Percentiles rank a stretch among this genome's conserved stretches.
Conservation (phyloP, 1,140 invertebrate genomes). For the Papilio dardanus region DNA sequence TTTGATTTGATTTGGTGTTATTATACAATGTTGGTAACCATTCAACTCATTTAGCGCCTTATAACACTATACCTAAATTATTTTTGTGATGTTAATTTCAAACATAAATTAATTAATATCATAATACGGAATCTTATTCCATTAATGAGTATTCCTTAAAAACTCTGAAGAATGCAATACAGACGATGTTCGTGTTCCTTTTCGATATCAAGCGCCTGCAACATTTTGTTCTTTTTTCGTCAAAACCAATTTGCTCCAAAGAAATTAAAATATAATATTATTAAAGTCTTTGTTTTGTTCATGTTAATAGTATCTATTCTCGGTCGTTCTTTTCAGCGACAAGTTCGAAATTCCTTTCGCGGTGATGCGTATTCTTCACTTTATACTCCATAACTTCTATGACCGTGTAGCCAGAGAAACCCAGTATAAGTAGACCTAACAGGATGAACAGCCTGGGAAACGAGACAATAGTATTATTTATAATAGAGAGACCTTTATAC, state of each 20-base stretch:
- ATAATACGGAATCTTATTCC: too few relatives aligned
- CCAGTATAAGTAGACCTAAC: conserved; percentile 87
- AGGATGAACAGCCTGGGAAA: conserved; percentile 88
- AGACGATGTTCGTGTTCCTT: too few relatives aligned
- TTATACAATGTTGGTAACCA: too few relatives aligned
- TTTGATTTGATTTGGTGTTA: too few relatives aligned
- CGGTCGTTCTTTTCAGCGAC: conserved; percentile 57
- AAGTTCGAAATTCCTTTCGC: conserved; percentile 73
- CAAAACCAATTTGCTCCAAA: background rate
- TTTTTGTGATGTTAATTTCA: too few relatives aligned
- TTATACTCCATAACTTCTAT: conserved; percentile 77
- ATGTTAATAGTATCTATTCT: conserved; percentile 36
- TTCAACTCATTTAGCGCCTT: conserved; percentile 15
- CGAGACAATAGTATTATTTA: background rate
- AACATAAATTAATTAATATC: too few relatives aligned
- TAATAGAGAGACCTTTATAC: background rate
- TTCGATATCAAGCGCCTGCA: background rate
- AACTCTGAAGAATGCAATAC: too few relatives aligned
- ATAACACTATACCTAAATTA: too few relatives aligned
- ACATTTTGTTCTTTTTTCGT: background rate
- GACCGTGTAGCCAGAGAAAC: conserved; percentile 87
- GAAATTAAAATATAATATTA: too few relatives aligned
- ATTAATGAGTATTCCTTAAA: too few relatives aligned
- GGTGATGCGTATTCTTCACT: conserved; percentile 68
- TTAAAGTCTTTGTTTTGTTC: too few relatives aligned